Evolutionary conservation across 2,888 invertebrate genomes (phyloP).

Genomic region (Leptothorax acervorum): DNA sequence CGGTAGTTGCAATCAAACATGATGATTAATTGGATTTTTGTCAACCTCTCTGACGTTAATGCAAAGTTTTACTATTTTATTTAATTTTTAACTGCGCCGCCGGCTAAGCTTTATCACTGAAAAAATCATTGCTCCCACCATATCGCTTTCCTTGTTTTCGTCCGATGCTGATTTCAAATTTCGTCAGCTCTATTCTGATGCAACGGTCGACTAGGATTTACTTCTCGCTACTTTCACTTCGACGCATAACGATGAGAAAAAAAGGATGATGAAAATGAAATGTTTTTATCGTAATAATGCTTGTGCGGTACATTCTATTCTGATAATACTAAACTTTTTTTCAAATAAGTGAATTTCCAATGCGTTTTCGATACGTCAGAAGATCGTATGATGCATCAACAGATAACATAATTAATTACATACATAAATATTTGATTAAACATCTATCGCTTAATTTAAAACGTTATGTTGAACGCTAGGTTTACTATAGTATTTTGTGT

Average conservation of each 20-base stretch:
- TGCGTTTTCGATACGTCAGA: not conserved
- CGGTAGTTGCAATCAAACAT: not conserved
- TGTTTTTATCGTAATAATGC: not conserved
- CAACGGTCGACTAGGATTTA: constrained; percentile 60
- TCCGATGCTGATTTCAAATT: constrained; percentile 51
- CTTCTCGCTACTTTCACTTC: constrained; percentile 43
- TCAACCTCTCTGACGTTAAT: not conserved
- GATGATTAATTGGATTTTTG: not conserved
- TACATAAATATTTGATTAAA: constrained; percentile 3
- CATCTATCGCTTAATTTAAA: not conserved
- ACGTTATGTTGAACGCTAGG: not conserved
- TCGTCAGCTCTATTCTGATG: constrained; percentile 69
- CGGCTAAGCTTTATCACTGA: not conserved
- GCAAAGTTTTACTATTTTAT: not conserved
- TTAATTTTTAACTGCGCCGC: constrained; percentile 5
- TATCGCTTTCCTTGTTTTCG: not conserved
- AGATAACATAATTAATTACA: not conserved
- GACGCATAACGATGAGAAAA: not conserved
- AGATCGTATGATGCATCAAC: not conserved
- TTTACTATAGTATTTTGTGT: no score
- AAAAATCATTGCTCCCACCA: not conserved
- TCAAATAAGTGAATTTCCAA: not conserved
- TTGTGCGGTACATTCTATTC: not conserved
- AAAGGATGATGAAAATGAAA: constrained; percentile 36
- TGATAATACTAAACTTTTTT: not conserved